A percentile compares a stretch with the other conserved stretches of the same genome.
phyloP scores from a whole-genome alignment of 2,797 vertebrate species.

The Coreius guichenoti region DNA sequence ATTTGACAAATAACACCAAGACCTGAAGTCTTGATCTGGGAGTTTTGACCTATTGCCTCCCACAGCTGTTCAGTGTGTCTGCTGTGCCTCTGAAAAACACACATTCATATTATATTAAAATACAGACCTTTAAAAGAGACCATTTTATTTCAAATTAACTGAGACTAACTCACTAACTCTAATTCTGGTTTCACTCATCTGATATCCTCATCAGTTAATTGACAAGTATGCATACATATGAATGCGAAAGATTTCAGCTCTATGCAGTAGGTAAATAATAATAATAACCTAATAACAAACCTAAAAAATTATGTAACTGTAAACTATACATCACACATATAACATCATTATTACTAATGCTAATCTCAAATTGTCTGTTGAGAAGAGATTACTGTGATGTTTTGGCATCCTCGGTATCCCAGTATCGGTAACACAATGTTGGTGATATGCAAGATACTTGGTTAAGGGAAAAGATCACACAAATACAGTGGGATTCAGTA shows the following conservation, averaged over 20 bases:
- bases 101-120: neutral
- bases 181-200: neutral
- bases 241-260: neutral
- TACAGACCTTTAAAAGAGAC: neutral
- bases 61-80: neutral
- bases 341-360: neutral
- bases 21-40: neutral
- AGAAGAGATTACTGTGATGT: neutral
- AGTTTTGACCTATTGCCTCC: neutral
- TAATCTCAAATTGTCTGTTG: neutral
- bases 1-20: neutral
- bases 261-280: neutral
- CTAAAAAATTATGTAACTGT: neutral
- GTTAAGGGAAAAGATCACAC: neutral
- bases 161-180: neutral
- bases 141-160: neutral
- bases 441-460: neutral
- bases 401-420: neutral
- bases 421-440: neutral
- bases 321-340: neutral
- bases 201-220: neutral
- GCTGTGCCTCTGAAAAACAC: neutral
- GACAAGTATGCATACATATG: neutral
- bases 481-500: neutral
- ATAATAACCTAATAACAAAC: too few relatives aligned